Percentiles rank a stretch among this genome's conserved stretches.
These are phyloP conservation scores for Drosophila paucipuncta DNA, from an alignment of 2,888 invertebrate species.

Conservation along the genomic window DNA sequence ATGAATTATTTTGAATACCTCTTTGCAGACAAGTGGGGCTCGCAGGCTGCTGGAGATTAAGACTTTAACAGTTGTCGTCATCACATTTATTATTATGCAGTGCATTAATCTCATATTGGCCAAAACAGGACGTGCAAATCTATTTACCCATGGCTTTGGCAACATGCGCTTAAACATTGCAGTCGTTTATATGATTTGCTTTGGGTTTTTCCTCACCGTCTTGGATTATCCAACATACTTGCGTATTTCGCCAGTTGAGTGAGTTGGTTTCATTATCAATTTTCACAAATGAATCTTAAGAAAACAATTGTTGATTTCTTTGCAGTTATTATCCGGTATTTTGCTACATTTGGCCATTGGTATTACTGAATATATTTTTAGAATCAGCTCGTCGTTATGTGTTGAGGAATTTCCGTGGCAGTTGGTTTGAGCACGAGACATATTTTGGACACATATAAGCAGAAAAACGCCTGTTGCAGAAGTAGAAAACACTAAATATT, in stretches of 20 bases:
- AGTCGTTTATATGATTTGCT: slow-evolving; percentile 30
- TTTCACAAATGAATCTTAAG: background rate
- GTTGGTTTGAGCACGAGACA: slow-evolving; percentile 48
- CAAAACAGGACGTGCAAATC: slow-evolving; percentile 45
- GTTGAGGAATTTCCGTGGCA: slow-evolving; percentile 35
- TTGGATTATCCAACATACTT: slow-evolving; percentile 9
- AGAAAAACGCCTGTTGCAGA: background rate
- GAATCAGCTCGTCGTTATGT: slow-evolving; percentile 48
- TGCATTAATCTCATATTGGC: slow-evolving; percentile 45
- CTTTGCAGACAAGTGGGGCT: slow-evolving; percentile 29
- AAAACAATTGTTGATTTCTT: background rate
- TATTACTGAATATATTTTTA: slow-evolving; percentile 22
- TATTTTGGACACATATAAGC: slow-evolving; percentile 5
- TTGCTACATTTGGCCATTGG: slow-evolving; percentile 30
- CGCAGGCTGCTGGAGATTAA: slow-evolving; percentile 40
- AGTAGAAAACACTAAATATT: background rate
- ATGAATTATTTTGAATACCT: rapidly evolving
- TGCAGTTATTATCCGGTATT: slow-evolving; percentile 34
- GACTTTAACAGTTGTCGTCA: slow-evolving; percentile 8
- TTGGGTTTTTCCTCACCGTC: slow-evolving; percentile 4
- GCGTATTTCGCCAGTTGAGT: slow-evolving; percentile 21
- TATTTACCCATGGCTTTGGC: slow-evolving; percentile 56
- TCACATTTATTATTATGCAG: slow-evolving; percentile 55
- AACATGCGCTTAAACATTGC: slow-evolving; percentile 37
- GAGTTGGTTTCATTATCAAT: slow-evolving; percentile 1